Evolutionary conservation across 1,140 invertebrate species (phyloP), one percentile per base, ranked within the genome.

Genomic region (Tetraneura akinire): DNA sequence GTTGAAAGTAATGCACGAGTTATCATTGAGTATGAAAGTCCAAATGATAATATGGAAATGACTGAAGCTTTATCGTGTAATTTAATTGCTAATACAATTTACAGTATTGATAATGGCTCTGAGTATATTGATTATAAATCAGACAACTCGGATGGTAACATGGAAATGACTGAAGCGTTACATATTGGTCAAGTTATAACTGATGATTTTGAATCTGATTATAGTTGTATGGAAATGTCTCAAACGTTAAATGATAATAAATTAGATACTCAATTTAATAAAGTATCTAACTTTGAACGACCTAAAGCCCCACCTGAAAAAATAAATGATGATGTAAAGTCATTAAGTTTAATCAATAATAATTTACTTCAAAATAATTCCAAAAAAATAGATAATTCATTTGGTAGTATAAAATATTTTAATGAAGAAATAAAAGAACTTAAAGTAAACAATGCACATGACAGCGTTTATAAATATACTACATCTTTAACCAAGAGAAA

Each of bases 31-130:
- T 78, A 37, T 37, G 32, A 37, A 37, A 37, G 74, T 60, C 74
- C 74, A 42, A 62, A 47, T 60, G 74, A 78, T 60, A 78, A 78
- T 78, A 78, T 78, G 74, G 74, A 78, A 78, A 78, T 78, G 13
- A 78, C 74, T 16, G 74, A 78, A 60, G 55, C 74, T 47, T 10
- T 78, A 23, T 26, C 55, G 0, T 55, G 74, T 78, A 78, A 78
- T 62, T 62, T 78, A 45, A 45, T 62, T 16, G 62, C 55, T 13
- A 55, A 78, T 6, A 62, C 55, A 3, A 78, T 78, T 78, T 78
- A 78, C 45, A 78, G 37, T 23, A 45, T 78, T 78, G 55, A 78
- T 45, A 74, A 78, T 78, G 74, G 21, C 11, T 47, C 55, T 21
- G 32, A 45, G 23, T 11, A 62, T 60, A 26, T 45, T n/a, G n/a